These are phyloP conservation scores for Xenopus laevis DNA, from an alignment of 2,113 vertebrate species.

Conservation along the genomic window DNA sequence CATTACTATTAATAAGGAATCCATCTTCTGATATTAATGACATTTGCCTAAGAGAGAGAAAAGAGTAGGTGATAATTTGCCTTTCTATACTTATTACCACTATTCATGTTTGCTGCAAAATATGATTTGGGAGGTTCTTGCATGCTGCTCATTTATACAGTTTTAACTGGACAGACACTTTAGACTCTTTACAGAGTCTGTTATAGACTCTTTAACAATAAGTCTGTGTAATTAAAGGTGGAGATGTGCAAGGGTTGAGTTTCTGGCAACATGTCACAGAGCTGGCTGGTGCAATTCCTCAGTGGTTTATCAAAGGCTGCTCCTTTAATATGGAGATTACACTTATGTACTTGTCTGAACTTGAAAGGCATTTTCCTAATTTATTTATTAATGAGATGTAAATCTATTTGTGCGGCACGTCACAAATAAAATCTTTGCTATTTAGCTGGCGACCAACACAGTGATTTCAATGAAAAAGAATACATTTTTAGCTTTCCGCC, in stretches of 20 bases:
- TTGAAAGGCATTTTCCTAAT: constrained; percentile 95
- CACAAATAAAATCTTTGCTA: constrained; percentile 77
- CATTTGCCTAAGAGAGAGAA: constrained; percentile 50
- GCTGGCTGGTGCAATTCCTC: constrained; percentile 75
- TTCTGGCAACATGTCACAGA: constrained; percentile 72
- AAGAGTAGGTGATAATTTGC: constrained; percentile 67
- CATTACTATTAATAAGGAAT: too few relatives aligned
- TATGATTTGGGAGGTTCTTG: constrained; percentile 75
- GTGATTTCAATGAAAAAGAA: constrained; percentile 98
- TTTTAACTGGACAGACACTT: constrained; percentile 75
- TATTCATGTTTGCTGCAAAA: constrained; percentile 67
- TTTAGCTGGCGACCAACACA: constrained; percentile 90
- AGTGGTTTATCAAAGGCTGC: constrained; percentile 83
- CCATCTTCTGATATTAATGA: constrained; percentile 61
- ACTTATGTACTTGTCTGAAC: constrained; percentile 87
- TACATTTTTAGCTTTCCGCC: constrained; percentile 89
- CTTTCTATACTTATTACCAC: constrained; percentile 67
- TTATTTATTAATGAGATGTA: constrained; percentile 99
- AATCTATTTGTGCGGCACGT: constrained; percentile 90
- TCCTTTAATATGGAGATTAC: constrained; percentile 90
- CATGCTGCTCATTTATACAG: constrained; percentile 73
- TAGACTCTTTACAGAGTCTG: too few relatives aligned
- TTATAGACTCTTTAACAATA: constrained; percentile 79
- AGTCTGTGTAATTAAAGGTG: constrained; percentile 84
- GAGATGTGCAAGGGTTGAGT: constrained; percentile 62